A percentile compares a stretch with the other conserved stretches of the same genome.
These are phyloP conservation scores for Gila robusta DNA, from an alignment of 2,797 vertebrate species.

Conservation along the genomic window DNA sequence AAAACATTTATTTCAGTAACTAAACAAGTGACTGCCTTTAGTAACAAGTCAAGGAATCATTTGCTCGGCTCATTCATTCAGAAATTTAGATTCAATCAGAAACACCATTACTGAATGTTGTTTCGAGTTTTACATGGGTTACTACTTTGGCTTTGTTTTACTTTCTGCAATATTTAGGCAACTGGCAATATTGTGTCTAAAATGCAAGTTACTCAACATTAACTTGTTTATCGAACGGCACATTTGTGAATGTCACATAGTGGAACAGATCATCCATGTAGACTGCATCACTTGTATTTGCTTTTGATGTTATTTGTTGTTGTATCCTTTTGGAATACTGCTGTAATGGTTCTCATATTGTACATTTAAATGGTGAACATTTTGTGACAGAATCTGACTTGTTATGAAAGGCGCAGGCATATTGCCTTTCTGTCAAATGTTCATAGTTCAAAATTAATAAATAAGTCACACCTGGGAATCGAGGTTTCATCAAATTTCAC, in stretches of 20 bases:
- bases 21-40: not conserved
- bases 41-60: not conserved
- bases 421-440: slow-evolving; percentile 56
- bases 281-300: not conserved
- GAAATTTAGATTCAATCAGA: not conserved
- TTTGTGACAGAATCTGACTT: slow-evolving; percentile 8
- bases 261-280: not conserved
- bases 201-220: not conserved
- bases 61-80: not conserved
- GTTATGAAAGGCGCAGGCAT: slow-evolving; percentile 38
- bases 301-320: not conserved
- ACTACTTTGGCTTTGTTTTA: not conserved
- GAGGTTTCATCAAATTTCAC: slow-evolving; percentile 63
- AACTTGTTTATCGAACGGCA: too few relatives aligned
- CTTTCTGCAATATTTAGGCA: not conserved
- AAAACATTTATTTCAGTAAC: not conserved
- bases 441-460: slow-evolving; percentile 57
- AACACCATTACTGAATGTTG: not conserved
- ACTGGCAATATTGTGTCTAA: not conserved
- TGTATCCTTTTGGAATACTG: not conserved
- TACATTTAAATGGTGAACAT: not conserved
- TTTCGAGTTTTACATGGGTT: not conserved
- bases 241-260: not conserved
- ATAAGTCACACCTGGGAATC: slow-evolving; percentile 60
- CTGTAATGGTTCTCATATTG: not conserved